A percentile compares a stretch with the other conserved stretches of the same genome.
These are phyloP conservation scores for Aricia agestis DNA, from an alignment of 1,140 invertebrate species.

Conservation along the genomic window DNA sequence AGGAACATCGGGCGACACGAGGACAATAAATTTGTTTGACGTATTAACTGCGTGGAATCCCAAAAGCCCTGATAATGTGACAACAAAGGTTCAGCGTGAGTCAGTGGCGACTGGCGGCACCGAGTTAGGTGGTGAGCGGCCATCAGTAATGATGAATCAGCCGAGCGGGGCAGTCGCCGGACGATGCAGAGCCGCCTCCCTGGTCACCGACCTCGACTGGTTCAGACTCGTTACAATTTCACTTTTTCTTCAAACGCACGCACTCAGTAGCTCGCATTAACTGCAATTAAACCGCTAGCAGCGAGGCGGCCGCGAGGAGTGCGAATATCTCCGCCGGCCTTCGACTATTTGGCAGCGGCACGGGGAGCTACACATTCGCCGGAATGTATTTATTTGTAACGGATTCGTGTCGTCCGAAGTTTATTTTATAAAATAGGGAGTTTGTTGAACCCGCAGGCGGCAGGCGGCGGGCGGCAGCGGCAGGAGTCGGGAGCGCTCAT, in stretches of 20 bases:
- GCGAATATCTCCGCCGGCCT: conserved; percentile 17
- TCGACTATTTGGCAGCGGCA: conserved; percentile 36
- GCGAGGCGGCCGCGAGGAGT: conserved; percentile 10
- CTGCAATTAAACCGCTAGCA: conserved; percentile 24
- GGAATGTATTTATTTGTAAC: conserved; percentile 43
- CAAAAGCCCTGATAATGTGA: conserved; percentile 13
- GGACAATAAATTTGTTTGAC: background rate
- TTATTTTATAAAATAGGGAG: conserved; percentile 65
- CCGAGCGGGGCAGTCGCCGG: conserved; percentile 49
- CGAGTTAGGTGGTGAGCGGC: conserved; percentile 36
- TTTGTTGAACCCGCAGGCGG: conserved; percentile 63
- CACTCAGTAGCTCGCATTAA: conserved; percentile 32
- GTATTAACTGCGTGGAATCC: background rate
- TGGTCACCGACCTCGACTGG: conserved; percentile 69
- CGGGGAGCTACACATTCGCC: conserved; percentile 23
- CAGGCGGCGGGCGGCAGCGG: conserved; percentile 19
- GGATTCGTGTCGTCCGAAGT: conserved; percentile 53
- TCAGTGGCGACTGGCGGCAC: conserved; percentile 31
- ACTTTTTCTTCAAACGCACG: conserved; percentile 57
- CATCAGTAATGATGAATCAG: conserved; percentile 56
- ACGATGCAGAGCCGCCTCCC: conserved; percentile 47
- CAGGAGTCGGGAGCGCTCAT: conserved; percentile 52
- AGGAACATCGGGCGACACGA: background rate
- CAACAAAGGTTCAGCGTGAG: conserved; percentile 34
- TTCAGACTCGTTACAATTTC: conserved; percentile 70